These are phyloP conservation scores for Stramonita haemastoma DNA, from an alignment of 2,888 invertebrate species.

Conservation along the genomic window DNA sequence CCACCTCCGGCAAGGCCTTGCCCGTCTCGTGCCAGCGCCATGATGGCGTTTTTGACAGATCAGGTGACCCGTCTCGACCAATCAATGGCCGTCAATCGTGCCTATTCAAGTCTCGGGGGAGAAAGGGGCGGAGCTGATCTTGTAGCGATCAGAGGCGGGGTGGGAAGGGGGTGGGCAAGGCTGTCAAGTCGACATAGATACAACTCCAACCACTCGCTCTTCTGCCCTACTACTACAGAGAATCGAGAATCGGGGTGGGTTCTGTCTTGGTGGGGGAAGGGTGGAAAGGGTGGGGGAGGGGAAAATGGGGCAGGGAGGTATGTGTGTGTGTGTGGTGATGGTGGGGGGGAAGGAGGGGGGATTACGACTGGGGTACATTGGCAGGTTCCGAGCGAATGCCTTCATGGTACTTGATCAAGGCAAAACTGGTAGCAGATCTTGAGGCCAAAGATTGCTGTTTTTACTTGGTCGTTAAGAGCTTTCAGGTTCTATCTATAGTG, in stretches of 20 bases:
- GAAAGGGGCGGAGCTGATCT: conserved; percentile 35
- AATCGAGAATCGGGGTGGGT: not conserved
- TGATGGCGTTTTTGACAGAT: conserved; percentile 27
- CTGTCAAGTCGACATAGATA: conserved; percentile 12
- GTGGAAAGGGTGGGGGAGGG: not conserved
- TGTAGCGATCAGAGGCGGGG: conserved; percentile 18
- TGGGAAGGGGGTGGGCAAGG: not conserved
- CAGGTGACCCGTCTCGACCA: conserved; percentile 36
- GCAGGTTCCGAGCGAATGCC: too few relatives aligned
- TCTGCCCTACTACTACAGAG: not conserved
- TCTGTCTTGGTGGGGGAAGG: not conserved
- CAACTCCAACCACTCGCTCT: not conserved
- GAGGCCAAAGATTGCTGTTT: too few relatives aligned
- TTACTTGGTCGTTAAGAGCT: too few relatives aligned
- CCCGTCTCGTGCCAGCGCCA: conserved; percentile 29
- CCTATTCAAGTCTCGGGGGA: not conserved
- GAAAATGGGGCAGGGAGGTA: not conserved
- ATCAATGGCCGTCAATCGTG: conserved; percentile 24
- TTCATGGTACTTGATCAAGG: too few relatives aligned
- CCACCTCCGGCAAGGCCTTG: too few relatives aligned
- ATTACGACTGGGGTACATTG: too few relatives aligned
- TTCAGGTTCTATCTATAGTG: too few relatives aligned
- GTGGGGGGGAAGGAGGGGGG: too few relatives aligned
- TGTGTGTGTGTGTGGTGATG: conserved; percentile 3
- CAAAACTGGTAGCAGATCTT: too few relatives aligned